Base-by-base conservation (phyloP, 1,140 invertebrate genomes). In the Thaumetopoea pityocampa region DNA sequence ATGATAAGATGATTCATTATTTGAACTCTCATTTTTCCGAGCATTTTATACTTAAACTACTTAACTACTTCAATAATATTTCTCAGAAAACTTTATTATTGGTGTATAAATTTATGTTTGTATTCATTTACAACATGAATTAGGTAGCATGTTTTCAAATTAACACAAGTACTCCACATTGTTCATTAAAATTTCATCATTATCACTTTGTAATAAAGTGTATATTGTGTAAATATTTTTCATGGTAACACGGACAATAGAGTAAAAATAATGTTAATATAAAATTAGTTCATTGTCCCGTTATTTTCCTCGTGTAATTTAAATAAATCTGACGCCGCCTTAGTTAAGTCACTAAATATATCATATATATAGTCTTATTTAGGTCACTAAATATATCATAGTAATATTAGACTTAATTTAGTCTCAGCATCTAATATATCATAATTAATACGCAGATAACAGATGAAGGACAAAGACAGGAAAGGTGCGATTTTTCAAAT, bases 1-100 rank as follows among this genome's bases (percentile, higher is more conserved):
- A 60, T 59, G 52, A 57, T 44, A 50, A 48, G 37, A 66, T 80
- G 63, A 73, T 60, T 67, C 70, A 67, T 63, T 49, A 37, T 38
- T 34, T 19, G 8, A 33, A n/a, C 30, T 33, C 12, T 33, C 10
- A 33, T 19, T 18, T 33, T 16, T 9, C 16, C 8, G 12, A 33
- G 30, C 15, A 17, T 18, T 23, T 23, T 16, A 27, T 17, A 24
- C 23, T 44, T 43, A 35, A 14, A 7, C 23, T 14, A 30, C 17
- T 32, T 41, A n/a, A 8, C 17, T 36, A 36, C 17, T 12, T 16
- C 17, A 34, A 5, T 22, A 34, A 34, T 36, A 36, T 26, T 36
- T 36, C 33, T 36, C 14, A 11, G 34, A 36, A 36, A 8, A 1
- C 10, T 2, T 26, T 9, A n/a, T n/a, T n/a, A n/a, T n/a, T 36